phyloP scores from a whole-genome alignment of 1,140 invertebrate species.

The Drosophila rhopaloa region DNA sequence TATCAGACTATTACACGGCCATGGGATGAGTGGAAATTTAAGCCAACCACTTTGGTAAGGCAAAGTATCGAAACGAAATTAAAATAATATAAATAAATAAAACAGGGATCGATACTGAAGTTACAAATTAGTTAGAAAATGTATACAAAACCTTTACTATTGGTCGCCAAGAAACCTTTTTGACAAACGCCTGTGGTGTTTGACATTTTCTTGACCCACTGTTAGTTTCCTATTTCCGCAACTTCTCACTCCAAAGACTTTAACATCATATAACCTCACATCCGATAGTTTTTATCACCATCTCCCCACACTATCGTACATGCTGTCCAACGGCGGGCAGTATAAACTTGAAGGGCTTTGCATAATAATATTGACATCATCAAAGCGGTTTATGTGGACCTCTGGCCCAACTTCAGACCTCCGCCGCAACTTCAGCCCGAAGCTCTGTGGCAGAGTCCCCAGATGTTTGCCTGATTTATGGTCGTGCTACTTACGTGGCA shows the following conservation, averaged over 20 bases:
- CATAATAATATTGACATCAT: slow-evolving; percentile 73
- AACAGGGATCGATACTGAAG: too few species aligned
- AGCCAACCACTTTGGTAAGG: not conserved
- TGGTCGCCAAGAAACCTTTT: not conserved
- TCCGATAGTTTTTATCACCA: slow-evolving; percentile 18
- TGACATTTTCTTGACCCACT: not conserved
- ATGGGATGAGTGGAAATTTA: slow-evolving; percentile 8
- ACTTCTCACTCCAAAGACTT: not conserved
- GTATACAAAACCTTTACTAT: not conserved
- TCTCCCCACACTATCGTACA: slow-evolving; percentile 1
- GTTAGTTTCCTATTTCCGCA: slow-evolving; percentile 1
- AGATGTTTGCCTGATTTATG: slow-evolving; percentile 71
- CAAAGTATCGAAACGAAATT: slow-evolving; percentile 5
- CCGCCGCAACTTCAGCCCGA: not conserved
- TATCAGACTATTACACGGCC: slow-evolving; percentile 33
- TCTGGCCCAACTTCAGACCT: slow-evolving; percentile 15
- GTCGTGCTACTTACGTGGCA: slow-evolving; percentile 70
- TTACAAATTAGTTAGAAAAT: not conserved
- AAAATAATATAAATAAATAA: not conserved
- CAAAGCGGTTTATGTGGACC: slow-evolving; percentile 22
- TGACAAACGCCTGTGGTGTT: not conserved
- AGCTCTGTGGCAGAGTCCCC: slow-evolving; percentile 9
- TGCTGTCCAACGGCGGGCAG: slow-evolving; percentile 18
- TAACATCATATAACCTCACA: slow-evolving; percentile 5
- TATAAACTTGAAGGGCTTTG: slow-evolving; percentile 41